Evolutionary conservation across 2,888 invertebrate genomes (phyloP), one percentile per base, ranked within the genome.

Genomic region (Dorcus parallelipipedus): DNA sequence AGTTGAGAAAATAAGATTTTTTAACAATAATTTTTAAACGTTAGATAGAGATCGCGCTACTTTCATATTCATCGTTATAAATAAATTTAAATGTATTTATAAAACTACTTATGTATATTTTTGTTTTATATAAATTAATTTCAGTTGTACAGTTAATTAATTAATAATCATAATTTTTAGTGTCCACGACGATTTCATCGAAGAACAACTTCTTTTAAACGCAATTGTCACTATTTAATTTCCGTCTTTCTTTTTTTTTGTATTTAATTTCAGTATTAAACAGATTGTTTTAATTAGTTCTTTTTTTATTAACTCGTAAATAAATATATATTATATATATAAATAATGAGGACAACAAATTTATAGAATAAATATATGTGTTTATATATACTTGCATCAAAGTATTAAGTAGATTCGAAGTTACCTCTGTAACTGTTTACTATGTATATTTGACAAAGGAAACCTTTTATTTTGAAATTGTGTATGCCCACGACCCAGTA

Each of bases 391-490:
- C 64, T 69, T 64, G 66, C 63, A 65, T 53, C 61, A 69, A 65
- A 64, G 64, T 70, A 70, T 69, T 71, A 72, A 72, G 70, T 71
- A 73, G 69, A 69, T 68, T 49, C 66, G 68, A 67, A 69, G 73
- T 73, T 73, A 72, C 71, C 69, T 70, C 62, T 60, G 63, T 64
- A 59, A 64, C 61, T 59, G 56, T 54, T 59, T 49, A 58, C 61
- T 57, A 60, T 70, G 68, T 71, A 69, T 64, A 71, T 71, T 65
- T 69, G 61, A 67, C 67, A 63, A 67, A 67, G 65, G 64, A 52
- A 33, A 33, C 26, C 26, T 9, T 60, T 64, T 69, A 62, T 65
- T 67, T 65, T 69, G 59, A 60, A 67, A 67, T 64, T 58, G 62
- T 62, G 65, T 68, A 68, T 61, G 63, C 63, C 61, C 59, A 62